Conservation (phyloP, 2,888 invertebrate genomes). For the Sinodicranocentrus sp. region DNA sequence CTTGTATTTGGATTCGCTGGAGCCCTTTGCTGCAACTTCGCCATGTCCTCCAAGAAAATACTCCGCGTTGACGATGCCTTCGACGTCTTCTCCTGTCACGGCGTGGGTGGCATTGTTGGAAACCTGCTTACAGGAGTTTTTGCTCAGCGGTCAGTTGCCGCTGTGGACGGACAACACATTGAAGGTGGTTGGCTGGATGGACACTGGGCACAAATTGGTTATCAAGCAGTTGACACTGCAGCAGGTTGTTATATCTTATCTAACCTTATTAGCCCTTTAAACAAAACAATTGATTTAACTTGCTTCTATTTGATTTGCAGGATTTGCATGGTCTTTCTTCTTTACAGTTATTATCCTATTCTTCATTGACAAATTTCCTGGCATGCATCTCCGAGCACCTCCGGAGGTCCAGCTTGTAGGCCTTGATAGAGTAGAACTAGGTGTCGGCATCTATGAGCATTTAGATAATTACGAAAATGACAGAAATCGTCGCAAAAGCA, state of each 20-base stretch:
- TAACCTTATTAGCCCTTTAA: too few species aligned
- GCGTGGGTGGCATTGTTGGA: slow-evolving; percentile 66
- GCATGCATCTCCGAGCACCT: slow-evolving; percentile 62
- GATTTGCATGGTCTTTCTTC: slow-evolving; percentile 70
- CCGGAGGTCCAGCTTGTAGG: slow-evolving; percentile 65
- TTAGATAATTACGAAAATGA: slow-evolving; percentile 52
- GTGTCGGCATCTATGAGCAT: slow-evolving; percentile 64
- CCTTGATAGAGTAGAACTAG: slow-evolving; percentile 68
- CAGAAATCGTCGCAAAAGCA: background rate
- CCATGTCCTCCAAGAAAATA: slow-evolving; percentile 66
- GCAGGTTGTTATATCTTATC: too few species aligned
- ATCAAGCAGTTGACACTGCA: slow-evolving; percentile 61
- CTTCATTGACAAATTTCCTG: slow-evolving; percentile 71
- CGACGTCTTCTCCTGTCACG: slow-evolving; percentile 74
- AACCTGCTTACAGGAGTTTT: slow-evolving; percentile 74
- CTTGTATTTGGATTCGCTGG: slow-evolving; percentile 72
- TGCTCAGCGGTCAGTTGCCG: slow-evolving; percentile 71
- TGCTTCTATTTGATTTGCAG: too few species aligned
- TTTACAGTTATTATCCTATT: slow-evolving; percentile 67
- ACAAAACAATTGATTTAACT: too few species aligned
- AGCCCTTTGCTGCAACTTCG: slow-evolving; percentile 70
- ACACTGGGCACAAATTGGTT: slow-evolving; percentile 69
- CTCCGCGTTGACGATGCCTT: slow-evolving; percentile 71
- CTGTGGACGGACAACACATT: slow-evolving; percentile 67
- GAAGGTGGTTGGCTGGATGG: slow-evolving; percentile 72